Conservation (phyloP, 1,140 invertebrate species). For the Coelopa frigida region DNA sequence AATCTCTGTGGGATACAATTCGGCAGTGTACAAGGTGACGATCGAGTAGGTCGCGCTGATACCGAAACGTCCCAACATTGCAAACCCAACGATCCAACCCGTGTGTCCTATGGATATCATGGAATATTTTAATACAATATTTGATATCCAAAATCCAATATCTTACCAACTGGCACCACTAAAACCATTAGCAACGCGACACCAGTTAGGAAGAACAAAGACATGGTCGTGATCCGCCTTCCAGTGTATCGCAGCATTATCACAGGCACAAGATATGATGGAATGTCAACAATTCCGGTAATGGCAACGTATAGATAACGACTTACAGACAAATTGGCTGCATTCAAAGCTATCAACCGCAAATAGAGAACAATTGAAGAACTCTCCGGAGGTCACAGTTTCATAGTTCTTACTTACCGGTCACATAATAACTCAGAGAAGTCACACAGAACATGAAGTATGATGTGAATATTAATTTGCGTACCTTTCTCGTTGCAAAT, state of each 20-base stretch:
- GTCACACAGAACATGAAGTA: constrained; percentile 47
- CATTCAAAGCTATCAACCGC: constrained; percentile 45
- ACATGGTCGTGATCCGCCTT: constrained; percentile 40
- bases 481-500: constrained; percentile 29
- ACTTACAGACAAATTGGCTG: constrained; percentile 47
- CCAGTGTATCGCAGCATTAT: constrained; percentile 45
- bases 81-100: constrained; percentile 45
- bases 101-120: constrained; percentile 21
- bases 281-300: constrained; percentile 49
- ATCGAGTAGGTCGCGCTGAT: constrained; percentile 57
- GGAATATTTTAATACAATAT: constrained; percentile 3
- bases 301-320: constrained; percentile 47
- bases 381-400: neutral
- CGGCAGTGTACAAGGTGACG: constrained; percentile 54
- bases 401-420: constrained; percentile 21
- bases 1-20: constrained; percentile 54
- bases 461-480: constrained; percentile 38
- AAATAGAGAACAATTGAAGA: neutral
- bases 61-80: constrained; percentile 54
- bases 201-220: constrained; percentile 46
- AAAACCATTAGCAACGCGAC: constrained; percentile 45
- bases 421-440: constrained; percentile 49
- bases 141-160: neutral
- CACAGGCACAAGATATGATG: constrained; percentile 48
- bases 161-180: constrained; percentile 32